These are phyloP conservation scores for Manduca sexta DNA, from an alignment of 1,140 invertebrate genomes.

Conservation along the genomic window DNA sequence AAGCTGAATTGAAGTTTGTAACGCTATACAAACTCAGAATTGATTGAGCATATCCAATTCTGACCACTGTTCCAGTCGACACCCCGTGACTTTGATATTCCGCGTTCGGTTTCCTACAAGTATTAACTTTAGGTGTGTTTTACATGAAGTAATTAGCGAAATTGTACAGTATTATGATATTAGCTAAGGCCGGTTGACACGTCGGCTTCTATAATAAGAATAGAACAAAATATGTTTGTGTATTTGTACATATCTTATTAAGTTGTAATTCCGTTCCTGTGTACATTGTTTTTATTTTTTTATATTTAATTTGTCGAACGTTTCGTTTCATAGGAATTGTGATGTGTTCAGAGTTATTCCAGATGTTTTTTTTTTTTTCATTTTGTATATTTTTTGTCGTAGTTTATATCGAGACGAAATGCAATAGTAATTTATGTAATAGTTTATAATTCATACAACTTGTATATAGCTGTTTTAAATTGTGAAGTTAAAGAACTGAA, in stretches of 20 bases:
- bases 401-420: constrained; percentile 58
- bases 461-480: constrained; percentile 60
- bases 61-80: constrained; percentile 29
- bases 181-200: constrained; percentile 55
- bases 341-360: constrained; percentile 62
- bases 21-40: constrained; percentile 31
- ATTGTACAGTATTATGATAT: constrained; percentile 71
- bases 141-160: constrained; percentile 65
- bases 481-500: constrained; percentile 41
- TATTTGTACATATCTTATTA: constrained; percentile 67
- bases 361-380: constrained; percentile 39
- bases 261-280: constrained; percentile 70
- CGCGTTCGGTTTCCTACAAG: constrained; percentile 51
- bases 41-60: constrained; percentile 43
- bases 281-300: constrained; percentile 52
- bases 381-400: constrained; percentile 64
- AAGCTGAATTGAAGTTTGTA: constrained; percentile 66
- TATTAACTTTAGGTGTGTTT: constrained; percentile 52
- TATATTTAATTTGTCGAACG: constrained; percentile 55
- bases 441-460: constrained; percentile 49
- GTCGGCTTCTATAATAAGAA: constrained; percentile 58
- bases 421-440: constrained; percentile 73
- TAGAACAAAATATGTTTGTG: constrained; percentile 47
- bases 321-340: constrained; percentile 63
- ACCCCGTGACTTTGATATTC: constrained; percentile 43